Evolutionary conservation across 2,113 vertebrate genomes (phyloP).

Genomic region (Ceratotherium simum): DNA sequence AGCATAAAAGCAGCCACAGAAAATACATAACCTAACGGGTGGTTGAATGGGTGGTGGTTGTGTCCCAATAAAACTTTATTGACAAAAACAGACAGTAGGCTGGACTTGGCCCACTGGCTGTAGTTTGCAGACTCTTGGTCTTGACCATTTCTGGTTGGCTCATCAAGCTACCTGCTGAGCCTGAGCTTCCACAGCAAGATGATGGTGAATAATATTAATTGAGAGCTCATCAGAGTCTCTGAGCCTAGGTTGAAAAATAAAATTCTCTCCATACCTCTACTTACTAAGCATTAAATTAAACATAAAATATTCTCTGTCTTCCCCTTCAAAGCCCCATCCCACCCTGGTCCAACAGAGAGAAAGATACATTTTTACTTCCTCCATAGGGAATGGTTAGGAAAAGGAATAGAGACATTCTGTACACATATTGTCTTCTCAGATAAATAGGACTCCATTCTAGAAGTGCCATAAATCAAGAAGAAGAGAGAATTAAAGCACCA

Average conservation of each 20-base stretch:
- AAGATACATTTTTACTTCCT: neutral
- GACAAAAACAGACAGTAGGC: neutral
- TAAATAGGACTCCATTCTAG: neutral
- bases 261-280: neutral
- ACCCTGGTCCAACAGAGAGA: neutral
- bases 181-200: neutral
- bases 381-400: neutral
- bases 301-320: neutral
- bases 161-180: neutral
- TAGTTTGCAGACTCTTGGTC: neutral
- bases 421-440: neutral
- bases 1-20: neutral
- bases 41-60: neutral
- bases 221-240: neutral
- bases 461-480: neutral
- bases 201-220: neutral
- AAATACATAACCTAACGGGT: neutral
- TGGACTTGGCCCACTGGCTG: neutral
- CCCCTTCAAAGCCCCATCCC: neutral
- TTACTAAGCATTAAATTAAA: neutral
- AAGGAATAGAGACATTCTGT: neutral
- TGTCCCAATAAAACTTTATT: slow-evolving; percentile 7
- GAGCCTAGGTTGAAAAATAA: neutral
- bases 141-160: neutral
- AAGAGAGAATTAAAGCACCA: neutral